A percentile compares a stretch with the other conserved stretches of the same genome.
These are phyloP conservation scores for Temnothorax nylanderi DNA, from an alignment of 1,140 invertebrate genomes.

Conservation along the genomic window DNA sequence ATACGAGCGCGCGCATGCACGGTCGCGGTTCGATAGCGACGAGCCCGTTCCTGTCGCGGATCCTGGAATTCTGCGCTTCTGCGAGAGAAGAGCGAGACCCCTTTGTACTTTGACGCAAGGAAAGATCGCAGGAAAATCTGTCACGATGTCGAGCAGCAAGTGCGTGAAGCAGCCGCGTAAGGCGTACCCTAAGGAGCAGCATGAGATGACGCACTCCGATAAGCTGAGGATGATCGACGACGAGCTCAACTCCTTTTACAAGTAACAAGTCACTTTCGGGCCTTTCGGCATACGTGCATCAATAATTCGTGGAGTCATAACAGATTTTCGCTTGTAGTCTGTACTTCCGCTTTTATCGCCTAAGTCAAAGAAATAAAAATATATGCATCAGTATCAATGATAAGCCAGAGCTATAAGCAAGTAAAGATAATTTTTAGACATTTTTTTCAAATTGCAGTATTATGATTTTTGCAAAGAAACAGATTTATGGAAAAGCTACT, in stretches of 20 bases:
- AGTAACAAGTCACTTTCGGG: slow-evolving; percentile 73
- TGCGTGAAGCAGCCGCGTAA: slow-evolving; percentile 81
- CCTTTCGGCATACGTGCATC: neutral
- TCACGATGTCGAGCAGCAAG: slow-evolving; percentile 81
- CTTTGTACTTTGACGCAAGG: neutral
- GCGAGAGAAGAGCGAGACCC: neutral
- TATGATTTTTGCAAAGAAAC: neutral
- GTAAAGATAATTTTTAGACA: neutral
- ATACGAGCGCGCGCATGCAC: slow-evolving; percentile 63
- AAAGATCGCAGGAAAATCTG: neutral
- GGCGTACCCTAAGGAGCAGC: slow-evolving; percentile 80
- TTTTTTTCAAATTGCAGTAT: neutral
- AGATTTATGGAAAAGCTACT: neutral
- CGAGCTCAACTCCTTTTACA: slow-evolving; percentile 86
- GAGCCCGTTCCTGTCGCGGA: neutral
- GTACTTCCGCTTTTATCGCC: neutral
- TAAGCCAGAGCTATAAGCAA: neutral
- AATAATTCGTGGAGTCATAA: neutral
- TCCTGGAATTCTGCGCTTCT: neutral
- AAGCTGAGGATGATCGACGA: slow-evolving; percentile 85
- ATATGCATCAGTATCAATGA: neutral
- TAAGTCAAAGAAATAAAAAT: neutral
- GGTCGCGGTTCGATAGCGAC: slow-evolving; percentile 65
- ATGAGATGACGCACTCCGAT: slow-evolving; percentile 84
- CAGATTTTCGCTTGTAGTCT: neutral